Conservation (phyloP, 2,113 vertebrate genomes). For the Nothocercus julius region DNA sequence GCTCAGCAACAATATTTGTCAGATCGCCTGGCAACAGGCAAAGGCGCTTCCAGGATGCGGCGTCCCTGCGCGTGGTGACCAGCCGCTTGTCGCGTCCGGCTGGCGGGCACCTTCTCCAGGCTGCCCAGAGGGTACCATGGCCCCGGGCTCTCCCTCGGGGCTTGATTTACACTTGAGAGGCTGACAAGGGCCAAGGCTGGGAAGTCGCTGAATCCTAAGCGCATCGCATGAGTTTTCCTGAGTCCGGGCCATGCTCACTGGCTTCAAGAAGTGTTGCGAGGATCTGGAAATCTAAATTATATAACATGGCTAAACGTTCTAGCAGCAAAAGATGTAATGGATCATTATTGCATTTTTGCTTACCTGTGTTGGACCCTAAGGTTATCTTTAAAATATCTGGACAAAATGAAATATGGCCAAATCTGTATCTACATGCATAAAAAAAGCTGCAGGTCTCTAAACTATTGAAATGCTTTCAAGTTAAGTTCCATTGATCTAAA, state of each 20-base stretch:
- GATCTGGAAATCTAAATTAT: neutral
- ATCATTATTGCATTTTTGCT: neutral
- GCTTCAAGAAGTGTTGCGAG: neutral
- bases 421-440: neutral
- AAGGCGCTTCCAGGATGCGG: neutral
- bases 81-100: constrained; percentile 28
- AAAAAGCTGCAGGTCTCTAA: constrained; percentile 11
- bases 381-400: neutral
- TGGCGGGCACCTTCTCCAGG: constrained; percentile 9
- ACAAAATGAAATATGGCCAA: neutral
- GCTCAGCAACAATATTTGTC: constrained; percentile 60
- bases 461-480: constrained; percentile 10
- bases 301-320: neutral
- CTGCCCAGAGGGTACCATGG: neutral
- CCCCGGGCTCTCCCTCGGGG: neutral
- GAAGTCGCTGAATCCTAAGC: constrained; percentile 1
- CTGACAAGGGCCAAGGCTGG: neutral
- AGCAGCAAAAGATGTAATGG: neutral
- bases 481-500: neutral
- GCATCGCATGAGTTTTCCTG: neutral
- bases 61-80: neutral
- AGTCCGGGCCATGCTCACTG: neutral
- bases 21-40: constrained; percentile 56
- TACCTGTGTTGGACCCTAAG: neutral
- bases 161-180: neutral